Conservation (phyloP, 2,797 vertebrate species). For the Pipistrellus pipistrellus region DNA sequence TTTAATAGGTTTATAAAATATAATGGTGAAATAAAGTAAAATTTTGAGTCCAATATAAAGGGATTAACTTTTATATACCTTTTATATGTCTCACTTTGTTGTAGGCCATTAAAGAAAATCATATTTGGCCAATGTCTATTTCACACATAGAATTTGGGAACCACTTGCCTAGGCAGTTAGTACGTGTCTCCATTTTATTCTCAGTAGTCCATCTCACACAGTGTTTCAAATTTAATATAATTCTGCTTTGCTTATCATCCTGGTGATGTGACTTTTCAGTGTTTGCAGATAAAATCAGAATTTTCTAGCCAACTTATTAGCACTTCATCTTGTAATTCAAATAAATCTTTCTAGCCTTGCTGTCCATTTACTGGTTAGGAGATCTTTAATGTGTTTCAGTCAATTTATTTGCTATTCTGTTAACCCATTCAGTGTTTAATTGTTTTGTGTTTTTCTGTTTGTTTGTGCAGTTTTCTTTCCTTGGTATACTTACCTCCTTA, state of each 20-base stretch:
- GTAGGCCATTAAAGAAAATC: neutral
- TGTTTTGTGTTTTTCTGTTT: neutral
- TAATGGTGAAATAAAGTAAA: neutral
- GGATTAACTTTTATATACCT: neutral
- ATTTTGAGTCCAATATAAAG: neutral
- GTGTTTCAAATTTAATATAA: constrained; percentile 13
- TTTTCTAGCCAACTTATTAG: neutral
- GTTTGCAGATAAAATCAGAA: neutral
- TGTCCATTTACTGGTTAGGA: neutral
- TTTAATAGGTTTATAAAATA: constrained; percentile 4
- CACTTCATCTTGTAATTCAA: neutral
- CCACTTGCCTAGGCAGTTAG: neutral
- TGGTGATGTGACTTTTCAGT: neutral
- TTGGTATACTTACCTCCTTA: neutral
- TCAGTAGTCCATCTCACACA: neutral
- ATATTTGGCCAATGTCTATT: neutral
- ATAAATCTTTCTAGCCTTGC: neutral
- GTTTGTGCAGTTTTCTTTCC: constrained; percentile 3
- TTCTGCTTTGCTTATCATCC: neutral
- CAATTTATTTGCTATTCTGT: constrained; percentile 15
- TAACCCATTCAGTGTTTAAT: neutral
- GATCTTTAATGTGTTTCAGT: neutral
- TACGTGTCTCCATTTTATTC: neutral
- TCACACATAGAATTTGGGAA: neutral
- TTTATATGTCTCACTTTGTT: neutral